Conservation (phyloP, 2,888 invertebrate species). For the Protophormia terraenovae region DNA sequence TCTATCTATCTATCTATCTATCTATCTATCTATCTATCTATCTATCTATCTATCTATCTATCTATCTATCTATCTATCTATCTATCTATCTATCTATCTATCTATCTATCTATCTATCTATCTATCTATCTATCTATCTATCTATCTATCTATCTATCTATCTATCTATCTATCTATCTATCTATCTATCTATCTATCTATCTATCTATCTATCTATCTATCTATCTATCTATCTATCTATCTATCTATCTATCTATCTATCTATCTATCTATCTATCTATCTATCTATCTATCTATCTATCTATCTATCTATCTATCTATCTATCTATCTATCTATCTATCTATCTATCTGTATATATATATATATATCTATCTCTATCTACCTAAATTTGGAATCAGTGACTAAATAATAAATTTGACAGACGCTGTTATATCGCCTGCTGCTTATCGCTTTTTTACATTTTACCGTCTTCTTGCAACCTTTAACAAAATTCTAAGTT, state of each 20-base stretch:
- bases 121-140: background rate
- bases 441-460: background rate
- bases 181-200: background rate
- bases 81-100: background rate
- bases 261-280: background rate
- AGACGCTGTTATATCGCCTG: too few species aligned
- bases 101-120: background rate
- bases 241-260: background rate
- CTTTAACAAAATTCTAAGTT: background rate
- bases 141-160: background rate
- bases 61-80: background rate
- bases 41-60: background rate
- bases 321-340: too few species aligned
- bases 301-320: too few species aligned
- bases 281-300: background rate
- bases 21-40: background rate
- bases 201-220: background rate
- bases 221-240: background rate
- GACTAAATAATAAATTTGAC: too few species aligned
- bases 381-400: too few species aligned
- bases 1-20: too few species aligned
- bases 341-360: too few species aligned
- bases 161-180: background rate
- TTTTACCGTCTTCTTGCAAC: background rate
- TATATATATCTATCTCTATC: too few species aligned